These are phyloP conservation scores for Euborellia annulipes DNA, from an alignment of 1,140 invertebrate species.

Conservation along the genomic window DNA sequence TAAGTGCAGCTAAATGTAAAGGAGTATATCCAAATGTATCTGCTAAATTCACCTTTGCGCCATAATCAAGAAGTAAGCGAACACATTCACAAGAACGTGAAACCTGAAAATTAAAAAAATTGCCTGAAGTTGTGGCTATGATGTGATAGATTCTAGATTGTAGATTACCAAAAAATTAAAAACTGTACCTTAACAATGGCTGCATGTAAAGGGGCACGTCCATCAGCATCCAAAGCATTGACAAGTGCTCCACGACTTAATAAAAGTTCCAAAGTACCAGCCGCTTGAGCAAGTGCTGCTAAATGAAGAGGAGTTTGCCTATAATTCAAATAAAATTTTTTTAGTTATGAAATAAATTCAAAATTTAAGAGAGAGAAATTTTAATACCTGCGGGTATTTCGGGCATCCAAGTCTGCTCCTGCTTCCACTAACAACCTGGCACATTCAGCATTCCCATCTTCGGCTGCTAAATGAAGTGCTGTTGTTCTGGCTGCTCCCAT, in stretches of 20 bases:
- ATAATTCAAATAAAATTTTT: neutral
- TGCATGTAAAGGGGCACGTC: slow-evolving; percentile 59
- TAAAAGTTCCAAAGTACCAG: slow-evolving; percentile 50
- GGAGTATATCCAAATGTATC: slow-evolving; percentile 65
- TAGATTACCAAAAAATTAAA: too few species aligned
- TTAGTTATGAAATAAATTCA: too few species aligned
- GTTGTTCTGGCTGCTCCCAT: slow-evolving; percentile 39
- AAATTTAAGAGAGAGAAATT: too few species aligned
- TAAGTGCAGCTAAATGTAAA: slow-evolving; percentile 67
- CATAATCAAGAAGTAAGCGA: slow-evolving; percentile 41
- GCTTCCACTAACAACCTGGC: slow-evolving; percentile 27
- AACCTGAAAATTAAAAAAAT: too few species aligned
- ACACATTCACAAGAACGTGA: slow-evolving; percentile 53
- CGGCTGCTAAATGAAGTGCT: slow-evolving; percentile 33
- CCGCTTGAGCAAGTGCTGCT: slow-evolving; percentile 45
- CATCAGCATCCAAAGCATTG: slow-evolving; percentile 44
- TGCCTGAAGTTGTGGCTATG: too few species aligned
- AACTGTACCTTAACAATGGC: slow-evolving; percentile 56
- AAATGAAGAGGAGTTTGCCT: slow-evolving; percentile 23
- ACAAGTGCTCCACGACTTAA: slow-evolving; percentile 43
- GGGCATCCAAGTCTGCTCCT: slow-evolving; percentile 23
- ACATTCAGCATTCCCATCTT: slow-evolving; percentile 29
- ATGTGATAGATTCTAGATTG: too few species aligned
- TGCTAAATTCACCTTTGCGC: slow-evolving; percentile 58
- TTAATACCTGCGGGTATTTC: slow-evolving; percentile 12